phyloP scores from a whole-genome alignment of 2,888 invertebrate genomes.

The Boloria selene region DNA sequence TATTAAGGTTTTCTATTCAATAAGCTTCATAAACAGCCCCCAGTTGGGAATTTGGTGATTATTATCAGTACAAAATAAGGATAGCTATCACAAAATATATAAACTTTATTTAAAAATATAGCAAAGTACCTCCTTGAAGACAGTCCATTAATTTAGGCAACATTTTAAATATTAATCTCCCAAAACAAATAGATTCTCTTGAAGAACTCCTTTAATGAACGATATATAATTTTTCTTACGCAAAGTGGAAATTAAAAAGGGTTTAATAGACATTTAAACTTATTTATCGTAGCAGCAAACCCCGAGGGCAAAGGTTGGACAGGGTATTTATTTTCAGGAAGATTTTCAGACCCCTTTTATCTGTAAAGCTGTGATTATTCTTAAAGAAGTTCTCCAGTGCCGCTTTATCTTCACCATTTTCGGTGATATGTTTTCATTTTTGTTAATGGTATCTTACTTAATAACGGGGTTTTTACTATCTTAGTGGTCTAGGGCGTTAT shows the following conservation, averaged over 20 bases:
- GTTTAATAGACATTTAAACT: constrained; percentile 38
- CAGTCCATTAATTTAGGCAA: not conserved
- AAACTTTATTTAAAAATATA: no score
- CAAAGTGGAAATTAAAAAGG: constrained; percentile 34
- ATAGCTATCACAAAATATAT: no score
- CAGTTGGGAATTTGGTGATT: no score
- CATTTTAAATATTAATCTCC: not conserved
- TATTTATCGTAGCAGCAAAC: constrained; percentile 36
- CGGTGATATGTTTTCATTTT: constrained; percentile 35
- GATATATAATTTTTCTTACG: constrained; percentile 17
- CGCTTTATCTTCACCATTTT: constrained; percentile 37
- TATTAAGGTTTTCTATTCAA: no score
- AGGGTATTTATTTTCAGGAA: constrained; percentile 34
- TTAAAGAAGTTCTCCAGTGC: constrained; percentile 31
- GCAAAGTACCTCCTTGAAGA: not conserved
- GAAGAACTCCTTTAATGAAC: constrained; percentile 13
- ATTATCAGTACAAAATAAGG: no score
- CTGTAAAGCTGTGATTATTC: constrained; percentile 39
- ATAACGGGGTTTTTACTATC: not conserved
- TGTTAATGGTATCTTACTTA: constrained; percentile 5
- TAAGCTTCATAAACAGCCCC: no score
- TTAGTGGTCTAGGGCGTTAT: no score
- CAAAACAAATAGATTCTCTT: not conserved
- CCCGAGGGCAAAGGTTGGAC: constrained; percentile 27
- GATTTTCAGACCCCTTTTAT: constrained; percentile 32